These are phyloP conservation scores for Pseudorhiza aurosa DNA, from an alignment of 30 jellyfish, hydroid and myxozoan species.

Conservation along the genomic window DNA sequence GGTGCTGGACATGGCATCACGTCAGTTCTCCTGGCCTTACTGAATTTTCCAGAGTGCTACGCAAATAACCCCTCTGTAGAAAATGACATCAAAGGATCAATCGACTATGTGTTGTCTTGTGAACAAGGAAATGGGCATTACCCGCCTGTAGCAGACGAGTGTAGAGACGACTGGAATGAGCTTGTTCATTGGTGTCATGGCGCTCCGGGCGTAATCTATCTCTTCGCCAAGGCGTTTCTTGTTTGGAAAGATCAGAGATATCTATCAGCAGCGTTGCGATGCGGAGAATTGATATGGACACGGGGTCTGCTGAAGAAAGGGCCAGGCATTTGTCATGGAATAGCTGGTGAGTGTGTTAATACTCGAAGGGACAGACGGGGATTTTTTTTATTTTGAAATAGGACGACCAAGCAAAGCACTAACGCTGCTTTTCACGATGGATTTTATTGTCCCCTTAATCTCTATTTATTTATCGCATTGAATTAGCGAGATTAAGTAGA, in stretches of 20 bases:
- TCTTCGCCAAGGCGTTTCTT: slow-evolving; percentile 84
- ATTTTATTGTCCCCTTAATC: no score
- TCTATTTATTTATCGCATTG: no score
- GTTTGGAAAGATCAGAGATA: slow-evolving; percentile 94
- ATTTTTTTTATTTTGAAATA: no score
- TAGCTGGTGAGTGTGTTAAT: slow-evolving; percentile 89
- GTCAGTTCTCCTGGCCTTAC: slow-evolving; percentile 72
- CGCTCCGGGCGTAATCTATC: slow-evolving; percentile 90
- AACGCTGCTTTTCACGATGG: no score
- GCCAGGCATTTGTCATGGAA: slow-evolving; percentile 99
- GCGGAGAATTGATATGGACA: slow-evolving; percentile 91
- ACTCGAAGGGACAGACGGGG: no score
- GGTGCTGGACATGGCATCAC: slow-evolving; percentile 99
- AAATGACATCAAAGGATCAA: slow-evolving; percentile 82
- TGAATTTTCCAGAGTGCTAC: slow-evolving; percentile 87
- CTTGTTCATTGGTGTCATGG: slow-evolving; percentile 99
- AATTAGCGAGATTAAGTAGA: no score
- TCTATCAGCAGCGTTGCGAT: slow-evolving; percentile 82
- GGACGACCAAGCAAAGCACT: no score
- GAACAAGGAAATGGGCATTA: slow-evolving; percentile 86
- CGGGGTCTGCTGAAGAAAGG: slow-evolving; percentile 95
- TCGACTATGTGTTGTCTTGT: slow-evolving; percentile 71
- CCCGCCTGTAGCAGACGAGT: slow-evolving; percentile 92
- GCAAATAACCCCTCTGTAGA: slow-evolving; percentile 78
- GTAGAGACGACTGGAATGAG: slow-evolving; percentile 95